Evolutionary conservation across 1,140 invertebrate genomes (phyloP).

Genomic region (Drosophila obscura): DNA sequence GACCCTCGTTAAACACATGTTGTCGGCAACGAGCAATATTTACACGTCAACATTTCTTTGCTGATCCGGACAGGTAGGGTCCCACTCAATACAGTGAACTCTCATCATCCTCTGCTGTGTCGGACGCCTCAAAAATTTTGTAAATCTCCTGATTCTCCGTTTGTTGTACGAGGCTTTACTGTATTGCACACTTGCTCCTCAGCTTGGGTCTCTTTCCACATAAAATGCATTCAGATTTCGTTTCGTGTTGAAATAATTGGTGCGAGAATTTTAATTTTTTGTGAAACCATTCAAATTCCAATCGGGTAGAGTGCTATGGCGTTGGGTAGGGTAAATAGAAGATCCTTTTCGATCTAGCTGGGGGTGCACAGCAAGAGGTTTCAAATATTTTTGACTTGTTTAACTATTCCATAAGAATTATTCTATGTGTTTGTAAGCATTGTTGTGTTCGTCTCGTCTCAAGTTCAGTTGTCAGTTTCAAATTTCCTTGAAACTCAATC

Average conservation of each 20-base stretch:
- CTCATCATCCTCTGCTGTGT: neutral
- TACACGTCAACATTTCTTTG: constrained; percentile 45
- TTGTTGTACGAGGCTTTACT: constrained; percentile 4
- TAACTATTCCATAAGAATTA: constrained; percentile 43
- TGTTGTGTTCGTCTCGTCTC: constrained; percentile 22
- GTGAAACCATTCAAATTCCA: constrained; percentile 23
- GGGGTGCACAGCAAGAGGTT: neutral
- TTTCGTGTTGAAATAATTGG: constrained; percentile 32
- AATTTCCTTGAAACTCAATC: constrained; percentile 35
- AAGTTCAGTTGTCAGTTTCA: constrained; percentile 38
- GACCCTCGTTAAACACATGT: constrained; percentile 81
- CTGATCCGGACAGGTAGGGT: constrained; percentile 39
- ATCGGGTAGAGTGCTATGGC: neutral
- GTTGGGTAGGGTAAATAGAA: neutral
- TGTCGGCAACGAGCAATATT: constrained; percentile 52
- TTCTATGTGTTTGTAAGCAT: constrained; percentile 14
- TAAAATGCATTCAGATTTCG: constrained; percentile 34
- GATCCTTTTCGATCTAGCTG: constrained; percentile 21
- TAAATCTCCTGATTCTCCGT: neutral
- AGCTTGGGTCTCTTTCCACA: neutral
- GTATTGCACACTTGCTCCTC: constrained; percentile 27
- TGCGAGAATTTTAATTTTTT: constrained; percentile 23
- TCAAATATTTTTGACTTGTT: constrained; percentile 20
- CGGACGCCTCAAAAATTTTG: neutral
- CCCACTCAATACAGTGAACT: constrained; percentile 20